Conservation (phyloP, 2,888 invertebrate genomes). For the Amphiduros pacificus region DNA sequence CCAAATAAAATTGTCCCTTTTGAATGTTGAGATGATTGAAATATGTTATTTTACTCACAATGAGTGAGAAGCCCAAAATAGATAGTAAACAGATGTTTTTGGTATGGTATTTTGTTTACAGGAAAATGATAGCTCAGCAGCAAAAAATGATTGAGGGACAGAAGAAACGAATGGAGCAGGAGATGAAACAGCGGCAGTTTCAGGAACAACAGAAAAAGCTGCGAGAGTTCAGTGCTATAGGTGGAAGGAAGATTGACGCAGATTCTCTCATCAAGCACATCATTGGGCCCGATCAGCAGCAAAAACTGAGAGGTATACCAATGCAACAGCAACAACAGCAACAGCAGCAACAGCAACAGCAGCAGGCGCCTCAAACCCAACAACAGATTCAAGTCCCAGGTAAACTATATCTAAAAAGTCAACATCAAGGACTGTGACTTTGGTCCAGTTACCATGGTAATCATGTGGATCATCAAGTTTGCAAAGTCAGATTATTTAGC, state of each 20-base stretch:
- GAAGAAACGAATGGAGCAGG: slow-evolving; percentile 20
- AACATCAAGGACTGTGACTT: background rate
- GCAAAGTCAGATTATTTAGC: too few species aligned
- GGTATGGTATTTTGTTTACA: background rate
- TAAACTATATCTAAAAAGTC: background rate
- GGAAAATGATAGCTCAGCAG: slow-evolving; percentile 10
- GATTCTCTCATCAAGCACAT: slow-evolving; percentile 49
- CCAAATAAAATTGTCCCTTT: too few species aligned
- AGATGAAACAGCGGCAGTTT: slow-evolving; percentile 32
- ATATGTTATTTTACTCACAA: background rate
- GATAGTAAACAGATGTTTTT: background rate
- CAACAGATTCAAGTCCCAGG: background rate
- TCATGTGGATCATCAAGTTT: too few species aligned
- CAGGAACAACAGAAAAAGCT: slow-evolving; percentile 41
- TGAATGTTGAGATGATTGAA: too few species aligned
- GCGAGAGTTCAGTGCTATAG: slow-evolving; percentile 35
- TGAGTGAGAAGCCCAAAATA: background rate
- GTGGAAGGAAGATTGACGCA: slow-evolving; percentile 38
- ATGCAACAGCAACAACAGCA: background rate
- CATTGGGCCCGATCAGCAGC: slow-evolving; percentile 36
- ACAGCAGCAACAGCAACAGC: background rate
- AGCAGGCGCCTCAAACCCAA: background rate
- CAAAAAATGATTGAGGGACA: slow-evolving; percentile 18
- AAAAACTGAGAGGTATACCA: background rate
- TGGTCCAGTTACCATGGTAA: background rate